Percentiles rank a stretch among this genome's conserved stretches.
Evolutionary conservation across 2,888 invertebrate genomes (phyloP).

Genomic region (Dynastes maya): DNA sequence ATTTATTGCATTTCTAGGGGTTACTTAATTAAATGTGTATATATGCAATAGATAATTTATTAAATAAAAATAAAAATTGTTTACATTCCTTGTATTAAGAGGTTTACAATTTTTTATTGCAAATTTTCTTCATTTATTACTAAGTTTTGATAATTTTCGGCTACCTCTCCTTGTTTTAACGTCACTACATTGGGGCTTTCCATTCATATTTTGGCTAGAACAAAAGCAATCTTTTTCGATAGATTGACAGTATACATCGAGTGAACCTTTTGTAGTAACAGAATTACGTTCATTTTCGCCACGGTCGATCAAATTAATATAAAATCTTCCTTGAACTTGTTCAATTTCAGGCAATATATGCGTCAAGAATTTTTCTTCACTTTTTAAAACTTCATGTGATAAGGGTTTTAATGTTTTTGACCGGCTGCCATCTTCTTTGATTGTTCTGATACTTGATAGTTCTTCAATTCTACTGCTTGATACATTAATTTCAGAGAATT

Average conservation of each 20-base stretch:
- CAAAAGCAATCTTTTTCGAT: neutral
- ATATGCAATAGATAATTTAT: neutral
- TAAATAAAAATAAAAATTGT: neutral
- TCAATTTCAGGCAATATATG: conserved; percentile 24
- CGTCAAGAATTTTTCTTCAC: neutral
- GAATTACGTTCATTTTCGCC: neutral
- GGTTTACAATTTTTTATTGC: neutral
- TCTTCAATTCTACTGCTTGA: neutral
- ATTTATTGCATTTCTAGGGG: too few species aligned
- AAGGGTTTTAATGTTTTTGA: conserved; percentile 18
- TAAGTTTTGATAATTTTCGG: neutral
- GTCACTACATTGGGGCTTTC: neutral
- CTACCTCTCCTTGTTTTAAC: neutral
- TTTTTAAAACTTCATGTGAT: neutral
- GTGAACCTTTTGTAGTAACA: neutral
- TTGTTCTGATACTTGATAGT: neutral
- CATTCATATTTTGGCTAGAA: neutral
- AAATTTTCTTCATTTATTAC: neutral
- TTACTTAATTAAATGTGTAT: too few species aligned
- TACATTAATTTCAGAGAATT: neutral
- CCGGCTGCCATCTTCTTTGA: neutral
- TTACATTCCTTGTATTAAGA: too few species aligned
- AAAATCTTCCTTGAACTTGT: neutral
- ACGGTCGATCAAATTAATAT: too few species aligned
- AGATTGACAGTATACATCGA: neutral